Evolutionary conservation across 2,113 vertebrate species (phyloP).

Genomic region (Paramisgurnus dabryanus): DNA sequence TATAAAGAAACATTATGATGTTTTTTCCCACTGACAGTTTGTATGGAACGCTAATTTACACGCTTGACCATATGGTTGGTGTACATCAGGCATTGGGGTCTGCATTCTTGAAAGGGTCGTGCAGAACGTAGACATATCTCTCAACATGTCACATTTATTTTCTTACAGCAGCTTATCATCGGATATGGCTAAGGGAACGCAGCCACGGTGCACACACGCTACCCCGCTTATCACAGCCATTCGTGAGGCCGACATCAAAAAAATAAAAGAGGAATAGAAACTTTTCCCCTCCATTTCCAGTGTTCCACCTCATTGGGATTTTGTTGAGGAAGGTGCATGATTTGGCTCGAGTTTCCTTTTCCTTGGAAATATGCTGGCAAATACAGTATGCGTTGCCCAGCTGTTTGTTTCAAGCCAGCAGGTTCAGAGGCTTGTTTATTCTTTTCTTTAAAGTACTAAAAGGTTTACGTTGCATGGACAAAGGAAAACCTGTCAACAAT

Average conservation of each 20-base stretch:
- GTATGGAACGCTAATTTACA: neutral
- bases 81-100: slow-evolving; percentile 43
- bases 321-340: slow-evolving; percentile 43
- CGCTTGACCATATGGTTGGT: slow-evolving; percentile 50
- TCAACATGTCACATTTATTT: slow-evolving; percentile 67
- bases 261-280: slow-evolving; percentile 52
- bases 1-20: neutral
- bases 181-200: slow-evolving; percentile 56
- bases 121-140: slow-evolving; percentile 65
- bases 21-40: neutral
- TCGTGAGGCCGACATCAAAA: slow-evolving; percentile 53
- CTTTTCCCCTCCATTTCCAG: slow-evolving; percentile 48
- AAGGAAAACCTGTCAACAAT: too few species aligned
- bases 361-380: slow-evolving; percentile 22
- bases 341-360: slow-evolving; percentile 33
- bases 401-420: neutral
- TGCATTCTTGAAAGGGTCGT: slow-evolving; percentile 46
- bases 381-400: slow-evolving; percentile 6
- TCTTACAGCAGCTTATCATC: slow-evolving; percentile 63
- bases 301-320: slow-evolving; percentile 52
- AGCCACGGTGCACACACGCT: slow-evolving; percentile 43
- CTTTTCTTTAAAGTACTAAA: too few species aligned
- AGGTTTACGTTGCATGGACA: too few species aligned
- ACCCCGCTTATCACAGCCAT: slow-evolving; percentile 55
- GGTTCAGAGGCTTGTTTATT: slow-evolving; percentile 6